Conservation (phyloP, 2,888 invertebrate genomes). For the Oscheius sp. region DNA sequence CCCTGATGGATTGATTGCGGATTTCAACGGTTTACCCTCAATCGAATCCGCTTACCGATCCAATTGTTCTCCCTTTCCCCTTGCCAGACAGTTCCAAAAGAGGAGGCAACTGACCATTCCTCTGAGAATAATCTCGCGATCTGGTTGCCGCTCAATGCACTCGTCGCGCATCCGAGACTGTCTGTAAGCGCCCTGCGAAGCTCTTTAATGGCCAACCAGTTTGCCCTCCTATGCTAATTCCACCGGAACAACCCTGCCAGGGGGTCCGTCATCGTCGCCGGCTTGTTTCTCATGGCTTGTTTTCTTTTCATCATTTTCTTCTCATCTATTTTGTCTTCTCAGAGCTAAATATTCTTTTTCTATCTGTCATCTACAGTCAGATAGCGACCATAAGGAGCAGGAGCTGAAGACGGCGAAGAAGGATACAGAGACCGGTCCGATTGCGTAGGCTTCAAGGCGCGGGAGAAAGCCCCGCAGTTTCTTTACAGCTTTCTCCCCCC, state of each 20-base stretch:
- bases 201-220: conserved; percentile 32
- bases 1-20: background rate
- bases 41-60: background rate
- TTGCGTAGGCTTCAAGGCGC: conserved; percentile 16
- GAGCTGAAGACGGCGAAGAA: conserved; percentile 6
- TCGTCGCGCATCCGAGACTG: conserved; percentile 36
- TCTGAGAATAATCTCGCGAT: conserved; percentile 29
- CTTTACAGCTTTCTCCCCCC: conserved; percentile 13
- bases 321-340: too few species aligned
- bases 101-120: background rate
- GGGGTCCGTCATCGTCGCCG: too few species aligned
- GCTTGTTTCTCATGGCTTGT: too few species aligned
- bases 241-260: conserved; percentile 14
- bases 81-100: background rate
- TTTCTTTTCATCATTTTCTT: too few species aligned
- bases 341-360: too few species aligned
- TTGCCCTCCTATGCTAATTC: conserved; percentile 33
- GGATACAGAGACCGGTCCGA: conserved; percentile 32
- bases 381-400: background rate
- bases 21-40: background rate
- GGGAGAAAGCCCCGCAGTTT: conserved; percentile 6
- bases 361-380: background rate
- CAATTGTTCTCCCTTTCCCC: background rate
- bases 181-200: conserved; percentile 25
- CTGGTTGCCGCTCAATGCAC: conserved; percentile 33